Conservation (phyloP, 2,113 vertebrate species). For the Mixornis gularis region DNA sequence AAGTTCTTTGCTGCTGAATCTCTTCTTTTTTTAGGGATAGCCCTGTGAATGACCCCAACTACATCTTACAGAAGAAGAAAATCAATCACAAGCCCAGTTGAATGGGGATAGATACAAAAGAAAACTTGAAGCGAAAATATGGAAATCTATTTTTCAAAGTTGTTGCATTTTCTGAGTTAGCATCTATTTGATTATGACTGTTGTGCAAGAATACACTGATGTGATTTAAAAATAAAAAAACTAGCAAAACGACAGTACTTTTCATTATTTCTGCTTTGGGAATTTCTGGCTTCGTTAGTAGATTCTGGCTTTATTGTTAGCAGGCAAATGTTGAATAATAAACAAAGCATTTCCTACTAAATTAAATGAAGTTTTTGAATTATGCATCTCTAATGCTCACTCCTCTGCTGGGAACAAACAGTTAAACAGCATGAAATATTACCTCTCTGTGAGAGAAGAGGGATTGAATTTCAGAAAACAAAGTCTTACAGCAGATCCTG, state of each 20-base stretch:
- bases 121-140: not conserved
- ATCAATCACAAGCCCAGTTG: not conserved
- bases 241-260: slow-evolving; percentile 52
- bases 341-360: slow-evolving; percentile 37
- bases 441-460: not conserved
- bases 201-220: not conserved
- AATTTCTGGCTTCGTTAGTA: slow-evolving; percentile 51
- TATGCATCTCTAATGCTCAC: not conserved
- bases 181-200: slow-evolving; percentile 3
- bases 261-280: slow-evolving; percentile 56
- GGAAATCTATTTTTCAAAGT: slow-evolving; percentile 24
- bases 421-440: slow-evolving; percentile 7
- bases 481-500: slow-evolving; percentile 45
- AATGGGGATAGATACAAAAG: not conserved
- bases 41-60: not conserved
- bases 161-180: slow-evolving; percentile 8
- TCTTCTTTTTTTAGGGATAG: not conserved
- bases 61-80: not conserved
- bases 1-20: not conserved
- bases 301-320: not conserved
- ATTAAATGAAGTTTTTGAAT: slow-evolving; percentile 11
- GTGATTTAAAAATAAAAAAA: slow-evolving; percentile 56
- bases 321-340: slow-evolving; percentile 38
- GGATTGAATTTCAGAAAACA: slow-evolving; percentile 44
- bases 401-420: not conserved